Conservation (phyloP, 2,888 invertebrate genomes). For the Sialis lutaria region DNA sequence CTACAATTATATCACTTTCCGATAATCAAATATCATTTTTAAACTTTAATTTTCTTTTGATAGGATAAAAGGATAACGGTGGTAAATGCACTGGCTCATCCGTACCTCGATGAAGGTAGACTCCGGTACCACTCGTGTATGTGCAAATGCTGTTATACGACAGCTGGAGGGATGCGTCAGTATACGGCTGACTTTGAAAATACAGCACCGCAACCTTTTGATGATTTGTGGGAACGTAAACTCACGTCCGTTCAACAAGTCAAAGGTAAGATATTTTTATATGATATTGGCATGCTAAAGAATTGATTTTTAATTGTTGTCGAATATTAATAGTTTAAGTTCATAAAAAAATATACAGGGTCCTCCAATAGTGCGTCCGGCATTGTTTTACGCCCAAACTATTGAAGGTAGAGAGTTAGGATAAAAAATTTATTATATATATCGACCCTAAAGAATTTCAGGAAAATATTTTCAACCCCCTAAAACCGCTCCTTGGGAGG, state of each 20-base stretch:
- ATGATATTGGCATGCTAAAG: too few species aligned
- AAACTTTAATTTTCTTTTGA: slow-evolving; percentile 11
- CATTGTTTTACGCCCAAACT: too few species aligned
- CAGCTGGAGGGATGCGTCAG: slow-evolving; percentile 59
- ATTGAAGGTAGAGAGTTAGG: too few species aligned
- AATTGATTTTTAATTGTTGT: too few species aligned
- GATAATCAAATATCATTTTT: not conserved
- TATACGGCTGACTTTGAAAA: slow-evolving; percentile 88
- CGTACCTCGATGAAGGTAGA: slow-evolving; percentile 94
- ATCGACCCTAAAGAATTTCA: too few species aligned
- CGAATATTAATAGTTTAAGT: too few species aligned
- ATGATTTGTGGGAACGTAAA: slow-evolving; percentile 93
- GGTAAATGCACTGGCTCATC: slow-evolving; percentile 88
- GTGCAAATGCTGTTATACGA: slow-evolving; percentile 95
- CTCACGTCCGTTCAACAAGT: slow-evolving; percentile 84
- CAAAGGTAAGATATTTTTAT: slow-evolving; percentile 55
- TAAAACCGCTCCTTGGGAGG: too few species aligned
- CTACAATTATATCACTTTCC: too few species aligned
- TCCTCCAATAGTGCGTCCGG: too few species aligned
- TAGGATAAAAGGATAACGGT: slow-evolving; percentile 89
- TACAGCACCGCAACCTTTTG: slow-evolving; percentile 76
- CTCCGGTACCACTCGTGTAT: slow-evolving; percentile 99
- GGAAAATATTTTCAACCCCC: too few species aligned
- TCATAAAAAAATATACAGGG: too few species aligned
- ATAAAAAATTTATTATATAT: too few species aligned